Base-by-base conservation (phyloP, 2,888 invertebrate species). In the Dolichopus griseipennis region DNA sequence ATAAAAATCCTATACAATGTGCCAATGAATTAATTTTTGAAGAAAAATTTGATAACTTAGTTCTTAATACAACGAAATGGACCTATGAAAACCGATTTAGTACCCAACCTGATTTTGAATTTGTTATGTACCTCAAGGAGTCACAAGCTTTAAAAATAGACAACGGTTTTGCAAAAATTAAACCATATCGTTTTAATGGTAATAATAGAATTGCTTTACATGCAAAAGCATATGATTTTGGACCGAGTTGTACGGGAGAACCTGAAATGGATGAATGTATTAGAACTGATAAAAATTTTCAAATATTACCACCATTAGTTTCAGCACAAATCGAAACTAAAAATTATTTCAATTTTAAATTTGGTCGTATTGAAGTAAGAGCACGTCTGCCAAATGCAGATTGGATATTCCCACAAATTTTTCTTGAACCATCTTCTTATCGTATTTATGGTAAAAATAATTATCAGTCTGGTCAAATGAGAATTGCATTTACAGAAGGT, bases 371-470 rank as follows among this genome's bases (percentile, higher is more conserved):
- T 1, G 85, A 88, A 74, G 81, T 92, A 3, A 83, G 85, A 27
- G 92, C 92, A 0, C 90, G 89, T 78, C 77, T 92, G 70, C 91
- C 92, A 0, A 82, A 83, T 67, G 90, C 90, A 12, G 87, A 89
- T 73, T 92, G 91, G 90, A 82, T 91, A 18, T 85, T 88, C 75
- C 91, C 92, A 83, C 90, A 87, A 75, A 79, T 91, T 12, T 86
- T 83, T 73, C 75, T 91, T 74, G 86, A 90, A 74, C 90, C 92
- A 0, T 81, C 83, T 10, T 82, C 85, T 63, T 18, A 33, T 64
- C 81, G 83, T 37, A 91, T 91, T 74, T 92, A 92, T 74, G 92
- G 91, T 0, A 71, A 65, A 1, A 70, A 68, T 0, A 71, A 77
- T 65, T 79, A 78, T 70, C 83, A 85, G 1, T 90, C 90, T 0